phyloP scores from a whole-genome alignment of 37 sponge, comb jelly and placozoan genomes.

The Diacarnus erythraeanus region DNA sequence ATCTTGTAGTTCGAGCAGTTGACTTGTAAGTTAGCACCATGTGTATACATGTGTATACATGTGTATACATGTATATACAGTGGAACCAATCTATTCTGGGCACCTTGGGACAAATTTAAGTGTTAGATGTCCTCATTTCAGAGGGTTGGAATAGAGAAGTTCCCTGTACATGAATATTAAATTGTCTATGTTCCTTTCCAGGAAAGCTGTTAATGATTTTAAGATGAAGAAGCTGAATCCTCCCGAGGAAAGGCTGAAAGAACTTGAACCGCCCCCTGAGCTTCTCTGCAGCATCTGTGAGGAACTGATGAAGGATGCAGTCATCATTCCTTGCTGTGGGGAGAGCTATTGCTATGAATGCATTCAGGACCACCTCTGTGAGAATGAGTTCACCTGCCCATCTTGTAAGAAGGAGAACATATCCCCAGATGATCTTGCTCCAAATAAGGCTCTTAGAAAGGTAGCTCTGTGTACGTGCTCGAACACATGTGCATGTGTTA shows the following conservation, averaged over 20 bases:
- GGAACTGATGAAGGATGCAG: slow-evolving; percentile 86
- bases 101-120: too few relatives aligned
- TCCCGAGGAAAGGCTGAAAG: neutral
- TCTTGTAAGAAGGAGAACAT: slow-evolving; percentile 62
- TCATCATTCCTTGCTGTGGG: slow-evolving; percentile 89
- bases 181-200: neutral
- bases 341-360: slow-evolving; percentile 97
- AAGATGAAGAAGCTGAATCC: neutral
- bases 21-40: slow-evolving; percentile 55
- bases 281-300: slow-evolving; percentile 84
- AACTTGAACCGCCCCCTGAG: slow-evolving; percentile 41
- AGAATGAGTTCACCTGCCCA: slow-evolving; percentile 86
- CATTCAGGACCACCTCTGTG: slow-evolving; percentile 72
- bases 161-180: neutral
- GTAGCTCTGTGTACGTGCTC: slow-evolving; percentile 51
- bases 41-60: too few relatives aligned
- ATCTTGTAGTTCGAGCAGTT: slow-evolving; percentile 46
- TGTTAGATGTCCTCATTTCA: too few relatives aligned
- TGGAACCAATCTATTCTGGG: too few relatives aligned
- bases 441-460: slow-evolving; percentile 72
- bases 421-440: slow-evolving; percentile 80
- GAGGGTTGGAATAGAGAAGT: too few relatives aligned
- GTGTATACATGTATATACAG: too few relatives aligned
- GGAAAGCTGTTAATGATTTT: neutral
- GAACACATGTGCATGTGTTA: neutral